Conservation (phyloP, 2,113 vertebrate genomes). For the Engraulis encrasicolus region DNA sequence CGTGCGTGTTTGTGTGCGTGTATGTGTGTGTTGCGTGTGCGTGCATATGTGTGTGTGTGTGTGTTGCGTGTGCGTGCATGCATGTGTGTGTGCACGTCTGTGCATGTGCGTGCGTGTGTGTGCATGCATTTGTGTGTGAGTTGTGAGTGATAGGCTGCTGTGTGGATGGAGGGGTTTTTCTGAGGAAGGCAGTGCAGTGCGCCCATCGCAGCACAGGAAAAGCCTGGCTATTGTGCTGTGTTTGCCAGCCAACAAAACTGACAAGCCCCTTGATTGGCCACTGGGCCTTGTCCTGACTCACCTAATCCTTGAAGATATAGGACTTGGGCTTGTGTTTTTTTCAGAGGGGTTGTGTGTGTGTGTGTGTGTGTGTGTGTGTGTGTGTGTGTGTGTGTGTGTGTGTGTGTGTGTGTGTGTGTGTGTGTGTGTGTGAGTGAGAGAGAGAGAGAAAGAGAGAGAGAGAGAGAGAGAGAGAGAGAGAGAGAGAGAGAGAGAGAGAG, state of each 20-base stretch:
- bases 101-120: conserved; percentile 60
- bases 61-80: too few relatives aligned
- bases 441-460: conserved; percentile 40
- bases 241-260: conserved; percentile 78
- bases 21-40: too few relatives aligned
- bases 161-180: neutral
- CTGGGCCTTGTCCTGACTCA: conserved; percentile 79
- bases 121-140: too few relatives aligned
- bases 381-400: neutral
- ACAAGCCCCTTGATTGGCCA: conserved; percentile 77
- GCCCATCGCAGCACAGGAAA: conserved; percentile 68
- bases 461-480: neutral
- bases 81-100: conserved; percentile 55
- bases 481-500: neutral
- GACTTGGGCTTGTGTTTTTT: conserved; percentile 52
- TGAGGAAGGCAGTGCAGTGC: conserved; percentile 62
- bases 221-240: conserved; percentile 76
- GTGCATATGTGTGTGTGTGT: too few relatives aligned
- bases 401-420: neutral
- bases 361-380: conserved; percentile 22
- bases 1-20: too few relatives aligned
- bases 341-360: conserved; percentile 49
- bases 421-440: neutral
- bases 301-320: conserved; percentile 80
- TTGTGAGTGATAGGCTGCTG: conserved; percentile 36